Evolutionary conservation across 2,797 vertebrate genomes (phyloP).

Genomic region (Chelon auratus): DNA sequence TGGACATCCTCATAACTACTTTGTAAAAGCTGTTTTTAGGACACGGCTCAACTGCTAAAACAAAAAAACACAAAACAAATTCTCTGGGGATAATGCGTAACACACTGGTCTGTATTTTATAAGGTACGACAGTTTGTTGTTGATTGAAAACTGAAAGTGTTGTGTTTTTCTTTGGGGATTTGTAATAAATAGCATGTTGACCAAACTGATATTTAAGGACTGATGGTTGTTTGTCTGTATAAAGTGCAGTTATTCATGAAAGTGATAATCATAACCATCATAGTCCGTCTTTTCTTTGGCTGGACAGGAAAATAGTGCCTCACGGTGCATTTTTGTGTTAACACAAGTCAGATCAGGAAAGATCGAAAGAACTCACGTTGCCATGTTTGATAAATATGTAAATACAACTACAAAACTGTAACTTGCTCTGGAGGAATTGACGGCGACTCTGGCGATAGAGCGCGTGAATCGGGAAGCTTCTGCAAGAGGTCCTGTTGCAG

Average conservation of each 20-base stretch:
- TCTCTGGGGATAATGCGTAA: slow-evolving; percentile 19
- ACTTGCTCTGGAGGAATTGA: slow-evolving; percentile 46
- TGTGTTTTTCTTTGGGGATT: slow-evolving; percentile 11
- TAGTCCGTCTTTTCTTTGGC: background rate
- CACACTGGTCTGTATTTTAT: slow-evolving; percentile 33
- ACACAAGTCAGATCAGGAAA: slow-evolving; percentile 37
- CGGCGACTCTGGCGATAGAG: slow-evolving; percentile 53
- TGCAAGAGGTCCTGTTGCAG: slow-evolving; percentile 60
- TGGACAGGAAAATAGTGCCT: slow-evolving; percentile 17
- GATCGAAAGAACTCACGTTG: slow-evolving; percentile 27
- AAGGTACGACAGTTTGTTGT: slow-evolving; percentile 2
- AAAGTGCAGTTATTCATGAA: slow-evolving; percentile 42
- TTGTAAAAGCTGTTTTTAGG: slow-evolving; percentile 19
- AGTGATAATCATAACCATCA: slow-evolving; percentile 18
- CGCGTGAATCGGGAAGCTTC: slow-evolving; percentile 47
- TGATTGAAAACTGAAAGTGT: slow-evolving; percentile 1
- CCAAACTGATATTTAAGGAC: slow-evolving; percentile 13
- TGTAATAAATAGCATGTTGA: slow-evolving; percentile 23
- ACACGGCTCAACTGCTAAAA: slow-evolving; percentile 26
- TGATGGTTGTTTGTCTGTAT: slow-evolving; percentile 9
- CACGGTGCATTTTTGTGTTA: slow-evolving; percentile 18
- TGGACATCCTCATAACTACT: background rate
- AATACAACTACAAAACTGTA: slow-evolving; percentile 33
- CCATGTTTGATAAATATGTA: slow-evolving; percentile 47
- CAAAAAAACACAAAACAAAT: slow-evolving; percentile 24